Evolutionary conservation across 2,113 vertebrate genomes (phyloP).

Genomic region (Microcebus murinus): DNA sequence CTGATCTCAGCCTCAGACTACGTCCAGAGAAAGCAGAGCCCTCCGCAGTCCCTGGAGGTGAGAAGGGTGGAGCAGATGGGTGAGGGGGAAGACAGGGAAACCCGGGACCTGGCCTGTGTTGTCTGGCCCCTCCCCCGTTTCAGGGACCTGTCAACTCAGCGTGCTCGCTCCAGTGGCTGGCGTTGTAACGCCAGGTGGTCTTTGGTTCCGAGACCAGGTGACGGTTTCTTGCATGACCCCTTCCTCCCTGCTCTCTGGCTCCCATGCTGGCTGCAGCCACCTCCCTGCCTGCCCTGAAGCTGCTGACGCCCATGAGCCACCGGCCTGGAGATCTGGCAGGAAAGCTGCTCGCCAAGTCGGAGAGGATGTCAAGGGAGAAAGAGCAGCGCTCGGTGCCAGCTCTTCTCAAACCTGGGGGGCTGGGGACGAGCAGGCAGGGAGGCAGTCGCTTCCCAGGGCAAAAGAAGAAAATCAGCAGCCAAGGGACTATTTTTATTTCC

Average conservation of each 20-base stretch:
- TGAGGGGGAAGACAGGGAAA: background rate
- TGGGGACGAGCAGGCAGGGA: background rate
- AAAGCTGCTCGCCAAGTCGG: background rate
- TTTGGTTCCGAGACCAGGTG: background rate
- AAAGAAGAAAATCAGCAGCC: slow-evolving; percentile 2
- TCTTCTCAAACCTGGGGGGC: background rate
- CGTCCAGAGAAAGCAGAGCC: background rate
- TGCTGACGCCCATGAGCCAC: background rate
- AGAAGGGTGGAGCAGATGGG: background rate
- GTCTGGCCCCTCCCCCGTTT: background rate
- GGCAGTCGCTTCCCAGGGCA: background rate
- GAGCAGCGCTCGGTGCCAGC: background rate
- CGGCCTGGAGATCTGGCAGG: background rate
- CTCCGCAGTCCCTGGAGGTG: background rate
- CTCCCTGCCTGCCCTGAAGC: background rate
- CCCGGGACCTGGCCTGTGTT: background rate
- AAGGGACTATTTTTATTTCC: slow-evolving; percentile 52
- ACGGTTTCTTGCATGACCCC: background rate
- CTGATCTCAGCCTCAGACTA: background rate
- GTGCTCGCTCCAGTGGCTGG: background rate
- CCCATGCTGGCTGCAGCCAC: background rate
- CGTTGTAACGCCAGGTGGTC: background rate
- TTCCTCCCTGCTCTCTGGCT: background rate
- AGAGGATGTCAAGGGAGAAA: slow-evolving; percentile 9
- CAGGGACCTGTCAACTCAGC: background rate